A percentile compares a stretch with the other conserved stretches of the same genome.
phyloP scores from a whole-genome alignment of 2,113 vertebrate genomes.

The Zosterops pallidus region DNA sequence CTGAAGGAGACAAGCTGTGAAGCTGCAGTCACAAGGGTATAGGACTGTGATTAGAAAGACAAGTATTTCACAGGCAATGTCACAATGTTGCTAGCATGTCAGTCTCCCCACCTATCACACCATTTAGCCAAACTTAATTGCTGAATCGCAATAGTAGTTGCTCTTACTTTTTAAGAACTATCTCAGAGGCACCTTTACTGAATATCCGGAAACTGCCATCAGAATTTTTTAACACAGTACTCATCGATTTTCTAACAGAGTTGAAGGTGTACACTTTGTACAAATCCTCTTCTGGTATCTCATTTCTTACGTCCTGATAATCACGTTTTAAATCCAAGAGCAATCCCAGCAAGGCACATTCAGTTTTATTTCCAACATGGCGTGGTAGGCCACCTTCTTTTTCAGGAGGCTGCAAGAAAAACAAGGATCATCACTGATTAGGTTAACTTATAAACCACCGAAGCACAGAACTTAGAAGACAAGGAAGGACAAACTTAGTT shows the following conservation, averaged over 20 bases:
- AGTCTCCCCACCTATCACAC: neutral
- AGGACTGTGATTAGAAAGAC: neutral
- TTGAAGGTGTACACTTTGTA: constrained; percentile 99
- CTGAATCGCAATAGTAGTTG: neutral
- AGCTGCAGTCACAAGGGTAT: neutral
- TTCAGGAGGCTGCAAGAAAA: constrained; percentile 87
- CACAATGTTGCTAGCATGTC: neutral
- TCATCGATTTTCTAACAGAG: constrained; percentile 98
- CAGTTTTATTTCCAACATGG: constrained; percentile 99
- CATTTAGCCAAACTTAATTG: neutral
- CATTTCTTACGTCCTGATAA: constrained; percentile 93
- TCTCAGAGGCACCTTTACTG: constrained; percentile 99
- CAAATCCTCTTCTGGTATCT: constrained; percentile 96
- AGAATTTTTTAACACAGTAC: constrained; percentile 94
- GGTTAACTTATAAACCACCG: neutral
- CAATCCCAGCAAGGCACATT: constrained; percentile 99
- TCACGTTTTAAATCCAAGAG: constrained; percentile 91
- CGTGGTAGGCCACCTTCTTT: constrained; percentile 96
- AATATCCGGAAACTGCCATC: constrained; percentile 97
- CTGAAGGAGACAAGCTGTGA: neutral
- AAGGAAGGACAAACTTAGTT: neutral
- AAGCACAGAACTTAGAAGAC: neutral
- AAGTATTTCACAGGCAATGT: neutral
- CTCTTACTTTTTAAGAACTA: constrained; percentile 97
- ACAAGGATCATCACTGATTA: neutral